A percentile compares a stretch with the other conserved stretches of the same genome.
These are phyloP conservation scores for Drosophila subsilvestris DNA, from an alignment of 2,888 invertebrate species.

Conservation along the genomic window DNA sequence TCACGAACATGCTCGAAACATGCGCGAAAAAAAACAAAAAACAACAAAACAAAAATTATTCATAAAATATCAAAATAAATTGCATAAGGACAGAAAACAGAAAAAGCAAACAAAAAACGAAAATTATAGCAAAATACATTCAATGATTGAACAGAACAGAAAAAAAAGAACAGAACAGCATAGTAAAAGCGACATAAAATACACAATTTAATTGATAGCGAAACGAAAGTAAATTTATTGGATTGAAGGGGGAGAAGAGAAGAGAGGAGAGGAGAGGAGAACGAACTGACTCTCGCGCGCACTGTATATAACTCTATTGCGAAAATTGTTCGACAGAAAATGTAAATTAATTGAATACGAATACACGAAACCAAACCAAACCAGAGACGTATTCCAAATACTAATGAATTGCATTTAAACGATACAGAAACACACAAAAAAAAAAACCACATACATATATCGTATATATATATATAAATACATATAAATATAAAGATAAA, in stretches of 20 bases:
- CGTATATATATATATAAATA: constrained; percentile 30
- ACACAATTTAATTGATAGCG: constrained; percentile 53
- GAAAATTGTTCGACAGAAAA: constrained; percentile 47
- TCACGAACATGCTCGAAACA: constrained; percentile 39
- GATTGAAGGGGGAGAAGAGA: not conserved
- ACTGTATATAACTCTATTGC: constrained; percentile 67
- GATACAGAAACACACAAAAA: constrained; percentile 36
- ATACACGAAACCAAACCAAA: constrained; percentile 37
- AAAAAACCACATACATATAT: constrained; percentile 8
- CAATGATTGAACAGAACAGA: constrained; percentile 25
- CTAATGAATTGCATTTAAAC: constrained; percentile 72
- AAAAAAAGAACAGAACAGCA: constrained; percentile 19
- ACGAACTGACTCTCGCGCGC: constrained; percentile 55
- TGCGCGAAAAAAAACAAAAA: constrained; percentile 23
- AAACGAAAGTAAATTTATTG: constrained; percentile 49
- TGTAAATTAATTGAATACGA: constrained; percentile 76
- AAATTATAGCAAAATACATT: constrained; percentile 45
- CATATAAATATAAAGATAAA: constrained; percentile 34
- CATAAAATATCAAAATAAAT: constrained; percentile 38
- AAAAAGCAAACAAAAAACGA: constrained; percentile 4
- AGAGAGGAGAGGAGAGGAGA: not conserved
- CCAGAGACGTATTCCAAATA: constrained; percentile 66
- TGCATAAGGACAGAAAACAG: constrained; percentile 14
- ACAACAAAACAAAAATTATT: constrained; percentile 33
- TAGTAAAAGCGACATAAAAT: not conserved